Base-by-base conservation (phyloP, 2,113 vertebrate species). In the Camelus dromedarius region DNA sequence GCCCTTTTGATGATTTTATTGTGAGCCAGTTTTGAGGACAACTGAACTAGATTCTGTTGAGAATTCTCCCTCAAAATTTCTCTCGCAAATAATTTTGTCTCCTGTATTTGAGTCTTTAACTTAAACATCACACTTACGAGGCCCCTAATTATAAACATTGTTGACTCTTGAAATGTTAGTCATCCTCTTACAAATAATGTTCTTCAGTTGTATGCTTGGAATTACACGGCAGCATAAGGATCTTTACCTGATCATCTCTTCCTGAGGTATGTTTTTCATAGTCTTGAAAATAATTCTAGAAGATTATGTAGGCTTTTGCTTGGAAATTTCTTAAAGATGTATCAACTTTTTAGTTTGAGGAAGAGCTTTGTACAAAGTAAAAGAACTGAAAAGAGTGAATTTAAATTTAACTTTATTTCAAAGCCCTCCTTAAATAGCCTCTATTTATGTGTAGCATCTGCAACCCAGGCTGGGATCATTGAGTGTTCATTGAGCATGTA, bases 271-370 rank as follows among this genome's bases (percentile, higher is more conserved):
- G 20, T 85, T 93, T 97, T 85, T 42, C 38, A 35, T 52, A 67
- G 32, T 77, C 35, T 84, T 76, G 56, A 88, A 95, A 82, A 75
- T 69, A 93, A 86, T 95, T 64, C 22, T 30, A 42, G 84, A 91
- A 84, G 46, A 24, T 82, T n/a, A 24, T 81, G 2, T 58, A 76
- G 35, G 24, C 35, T 95, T 97, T 95, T 67, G 10, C 28, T 84
- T 92, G 19, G 28, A 94, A 75, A 80, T 93, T 52, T 90, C 64
- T 89, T 87, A 15, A 91, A 30, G 48, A 38, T 89, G 10, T 76
- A 42, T 52, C 83, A 87, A 73, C 9, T 50, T 56, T n/a, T 80
- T 73, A 75, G 73, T 89, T 87, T 82, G 58, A 70, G 18, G 56
- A 92, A 83, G 42, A 91, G 15, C 26, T 80, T 82, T 94, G 38